Conservation (phyloP, 1,140 invertebrate species). For the Lasioglossum albipes region DNA sequence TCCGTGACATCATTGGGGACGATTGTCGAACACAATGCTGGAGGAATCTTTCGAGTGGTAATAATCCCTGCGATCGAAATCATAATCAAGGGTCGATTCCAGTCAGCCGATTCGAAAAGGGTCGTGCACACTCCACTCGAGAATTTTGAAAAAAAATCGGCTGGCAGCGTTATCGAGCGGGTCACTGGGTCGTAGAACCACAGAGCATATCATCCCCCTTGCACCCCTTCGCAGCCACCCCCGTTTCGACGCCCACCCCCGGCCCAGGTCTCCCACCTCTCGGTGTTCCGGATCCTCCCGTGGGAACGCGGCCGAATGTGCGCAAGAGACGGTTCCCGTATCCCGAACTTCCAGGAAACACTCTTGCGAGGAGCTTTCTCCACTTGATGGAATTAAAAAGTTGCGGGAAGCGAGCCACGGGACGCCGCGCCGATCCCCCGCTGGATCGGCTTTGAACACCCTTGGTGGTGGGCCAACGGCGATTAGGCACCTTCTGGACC, state of each 20-base stretch:
- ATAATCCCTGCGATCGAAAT: constrained; percentile 25
- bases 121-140: constrained; percentile 24
- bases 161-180: constrained; percentile 79
- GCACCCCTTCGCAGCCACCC: not conserved
- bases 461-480: not conserved
- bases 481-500: not conserved
- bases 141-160: constrained; percentile 71
- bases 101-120: constrained; percentile 28
- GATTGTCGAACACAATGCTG: not conserved
- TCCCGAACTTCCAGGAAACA: constrained; percentile 27
- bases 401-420: not conserved
- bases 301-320: constrained; percentile 46
- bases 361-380: not conserved
- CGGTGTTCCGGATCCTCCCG: constrained; percentile 38
- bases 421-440: not conserved
- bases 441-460: not conserved
- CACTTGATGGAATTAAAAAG: constrained; percentile 21
- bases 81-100: constrained; percentile 31
- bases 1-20: not conserved
- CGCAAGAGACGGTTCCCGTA: constrained; percentile 1
- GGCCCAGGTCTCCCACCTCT: not conserved
- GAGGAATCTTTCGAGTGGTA: not conserved
- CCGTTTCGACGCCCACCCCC: constrained; percentile 29
- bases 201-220: constrained; percentile 65
- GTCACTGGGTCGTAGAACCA: constrained; percentile 79